Evolutionary conservation across 2,888 invertebrate species (phyloP), one percentile per base, ranked within the genome.

Genomic region (Tachina fera): DNA sequence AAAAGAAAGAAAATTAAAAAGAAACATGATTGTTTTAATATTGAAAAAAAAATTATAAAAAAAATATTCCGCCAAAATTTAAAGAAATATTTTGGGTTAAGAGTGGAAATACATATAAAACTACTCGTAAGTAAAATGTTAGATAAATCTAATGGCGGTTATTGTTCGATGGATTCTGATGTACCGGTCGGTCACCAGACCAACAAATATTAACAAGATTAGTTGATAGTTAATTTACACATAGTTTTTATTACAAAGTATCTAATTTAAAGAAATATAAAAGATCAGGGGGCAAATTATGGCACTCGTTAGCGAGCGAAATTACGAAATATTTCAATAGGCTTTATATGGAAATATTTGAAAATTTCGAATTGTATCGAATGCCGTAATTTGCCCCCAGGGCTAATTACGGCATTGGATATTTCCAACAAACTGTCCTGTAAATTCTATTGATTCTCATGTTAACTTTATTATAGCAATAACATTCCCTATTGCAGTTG

Each of bases 141-240:
- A 89, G 91, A 92, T 84, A 91, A 91, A 87, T 86, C 89, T 85
- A 90, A 82, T 86, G 72, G 45, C 56, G 75, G 87, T 70, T 90
- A 88, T 87, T 91, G 89, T 81, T 88, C 90, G 41, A 88, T 89
- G 87, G 92, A 92, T 89, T 92, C 92, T 79, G 92, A 92, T 87
- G 92, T 92, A 67, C 92, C 92, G 58, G 89, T 91, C 92, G 58
- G 89, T 91, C 84, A 89, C 92, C 45, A 88, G 91, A 84, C 91
- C 90, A 77, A 90, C 89, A 82, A 90, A 90, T 88, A 90, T 89
- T 79, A 91, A 90, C 83, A 89, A 90, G 91, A 92, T 91, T 86
- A 53, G 88, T 87, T 67, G 39, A 1, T 11, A 58, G 41, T 41
- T 56, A 14, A 39, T 19, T 45, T 31, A 31, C 4, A 31, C 4